Evolutionary conservation across 2,797 vertebrate genomes (phyloP), one percentile per base, ranked within the genome.

Genomic region (Craterocephalus amniculus): DNA sequence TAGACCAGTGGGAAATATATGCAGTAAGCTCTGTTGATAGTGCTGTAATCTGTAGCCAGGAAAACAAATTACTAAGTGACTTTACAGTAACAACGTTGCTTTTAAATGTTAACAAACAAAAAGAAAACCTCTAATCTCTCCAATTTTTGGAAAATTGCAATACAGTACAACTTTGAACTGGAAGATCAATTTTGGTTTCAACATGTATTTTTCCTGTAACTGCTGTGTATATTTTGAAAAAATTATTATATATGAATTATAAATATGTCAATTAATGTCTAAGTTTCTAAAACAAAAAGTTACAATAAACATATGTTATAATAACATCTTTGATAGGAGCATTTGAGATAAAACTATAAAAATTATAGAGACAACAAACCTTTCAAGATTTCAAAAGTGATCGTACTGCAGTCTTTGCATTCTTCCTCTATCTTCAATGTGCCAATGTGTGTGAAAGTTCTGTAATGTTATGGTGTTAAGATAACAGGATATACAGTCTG

Each of bases 41-140:
- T 5, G 18, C 48, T 74, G 70, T 65, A 32, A 67, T 52, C 56
- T 63, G 24, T 29, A 75, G 36, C 49, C 56, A 45, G 57, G 38
- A 74, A 31, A 58, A 81, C 35, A 40, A 70, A 69, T 45, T 35
- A 9, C 27, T 9, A 16, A 27, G 61, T 27, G 36, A 52, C 22
- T 11, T 51, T 24, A 10, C 4, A 10, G 4, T 51, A n/a, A 51
- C 12, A 11, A 32, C 18, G 52, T 11, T 29, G 56, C 1, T 36
- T 26, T 10, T 18, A 35, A 45, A 59, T 48, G 24, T 11, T 26
- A 29, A 51, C 24, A 14, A 45, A 2, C 14, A 52, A 3, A 1
- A 29, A 29, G 4, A n/a, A 77, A 59, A 52, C 6, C 29, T 7
- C 10, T 26, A 22, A 64, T 35, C 22, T 24, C 4, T 4, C 12